A percentile compares a stretch with the other conserved stretches of the same genome.
phyloP scores from a whole-genome alignment of 1,140 invertebrate species.

The Chrysoperla carnea region DNA sequence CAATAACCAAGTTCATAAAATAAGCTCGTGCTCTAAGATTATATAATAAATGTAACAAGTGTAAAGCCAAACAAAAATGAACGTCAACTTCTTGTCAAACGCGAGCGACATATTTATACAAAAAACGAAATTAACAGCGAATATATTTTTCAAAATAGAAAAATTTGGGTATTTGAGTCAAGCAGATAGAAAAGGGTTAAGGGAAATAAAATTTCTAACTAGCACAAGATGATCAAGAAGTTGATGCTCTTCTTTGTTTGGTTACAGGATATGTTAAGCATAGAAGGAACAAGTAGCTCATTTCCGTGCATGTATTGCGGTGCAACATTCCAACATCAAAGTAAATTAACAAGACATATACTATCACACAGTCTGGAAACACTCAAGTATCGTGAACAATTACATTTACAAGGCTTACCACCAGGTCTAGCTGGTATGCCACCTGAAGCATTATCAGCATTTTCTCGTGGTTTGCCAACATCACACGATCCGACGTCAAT shows the following conservation, averaged over 20 bases:
- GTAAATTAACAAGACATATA: slow-evolving; percentile 74
- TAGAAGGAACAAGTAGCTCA: slow-evolving; percentile 34
- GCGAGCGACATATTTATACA: neutral
- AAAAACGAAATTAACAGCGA: neutral
- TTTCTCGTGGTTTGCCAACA: neutral
- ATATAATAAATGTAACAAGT: too few species aligned
- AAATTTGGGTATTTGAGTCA: too few species aligned
- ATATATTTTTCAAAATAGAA: too few species aligned
- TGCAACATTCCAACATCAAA: slow-evolving; percentile 69
- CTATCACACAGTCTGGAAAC: slow-evolving; percentile 71
- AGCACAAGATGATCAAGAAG: slow-evolving; percentile 39
- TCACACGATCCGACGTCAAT: slow-evolving; percentile 6
- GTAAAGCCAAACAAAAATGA: slow-evolving; percentile 68
- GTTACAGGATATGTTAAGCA: slow-evolving; percentile 74
- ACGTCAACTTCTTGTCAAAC: slow-evolving; percentile 76
- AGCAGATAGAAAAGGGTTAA: too few species aligned
- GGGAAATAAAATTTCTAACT: too few species aligned
- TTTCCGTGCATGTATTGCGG: slow-evolving; percentile 75
- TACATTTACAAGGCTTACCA: slow-evolving; percentile 8
- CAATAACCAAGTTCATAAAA: slow-evolving; percentile 14
- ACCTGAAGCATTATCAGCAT: slow-evolving; percentile 2
- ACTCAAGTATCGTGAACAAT: slow-evolving; percentile 62
- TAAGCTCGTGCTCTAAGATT: too few species aligned
- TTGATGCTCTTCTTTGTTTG: slow-evolving; percentile 81
- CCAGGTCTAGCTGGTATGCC: slow-evolving; percentile 2